Conservation (phyloP, 2,113 vertebrate species). For the Oenanthe melanoleuca region DNA sequence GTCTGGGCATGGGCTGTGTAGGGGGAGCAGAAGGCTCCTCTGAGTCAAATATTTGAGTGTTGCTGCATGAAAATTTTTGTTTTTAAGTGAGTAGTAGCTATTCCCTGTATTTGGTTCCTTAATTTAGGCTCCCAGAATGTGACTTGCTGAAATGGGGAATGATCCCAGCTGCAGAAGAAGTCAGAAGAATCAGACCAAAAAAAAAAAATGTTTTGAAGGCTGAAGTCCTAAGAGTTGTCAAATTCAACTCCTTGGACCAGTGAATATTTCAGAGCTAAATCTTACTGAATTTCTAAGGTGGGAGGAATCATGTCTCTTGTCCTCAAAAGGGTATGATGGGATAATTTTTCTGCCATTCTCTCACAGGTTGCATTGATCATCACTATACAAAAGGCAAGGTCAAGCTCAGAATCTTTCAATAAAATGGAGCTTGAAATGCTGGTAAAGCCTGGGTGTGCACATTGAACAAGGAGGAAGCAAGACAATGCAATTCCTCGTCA, state of each 20-base stretch:
- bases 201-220: background rate
- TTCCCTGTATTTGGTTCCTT: background rate
- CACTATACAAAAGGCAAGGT: background rate
- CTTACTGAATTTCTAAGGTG: background rate
- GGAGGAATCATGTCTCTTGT: background rate
- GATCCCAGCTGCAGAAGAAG: background rate
- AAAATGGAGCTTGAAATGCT: background rate
- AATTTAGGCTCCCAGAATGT: background rate
- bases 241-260: background rate
- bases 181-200: background rate
- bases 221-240: background rate
- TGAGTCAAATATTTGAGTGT: background rate
- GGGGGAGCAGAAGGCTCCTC: background rate
- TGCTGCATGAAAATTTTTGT: fast-evolving
- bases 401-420: background rate
- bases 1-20: background rate
- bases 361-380: background rate
- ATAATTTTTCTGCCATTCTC: background rate
- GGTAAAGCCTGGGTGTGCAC: background rate
- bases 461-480: background rate
- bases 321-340: background rate
- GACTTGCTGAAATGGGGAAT: background rate
- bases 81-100: background rate
- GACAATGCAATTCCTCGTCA: background rate
- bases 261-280: background rate